Evolutionary conservation across 2,888 invertebrate species (phyloP), one percentile per base, ranked within the genome.

Genomic region (Petrophora chlorosata): DNA sequence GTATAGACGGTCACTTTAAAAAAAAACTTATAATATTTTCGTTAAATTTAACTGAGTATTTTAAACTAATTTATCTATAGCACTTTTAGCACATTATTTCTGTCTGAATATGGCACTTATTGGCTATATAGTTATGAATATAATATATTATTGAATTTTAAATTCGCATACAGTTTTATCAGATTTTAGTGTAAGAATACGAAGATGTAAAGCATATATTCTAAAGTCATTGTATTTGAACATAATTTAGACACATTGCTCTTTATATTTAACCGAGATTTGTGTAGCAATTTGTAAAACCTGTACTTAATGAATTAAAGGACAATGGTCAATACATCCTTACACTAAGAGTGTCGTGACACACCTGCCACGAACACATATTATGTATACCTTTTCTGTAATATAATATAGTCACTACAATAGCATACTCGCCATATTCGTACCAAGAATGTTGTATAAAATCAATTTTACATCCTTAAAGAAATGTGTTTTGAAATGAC

Each of bases 181-280:
- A 38, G 49, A 47, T 53, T 53, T 51, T 54, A 58, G 56, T 44
- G 33, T 61, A 61, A 61, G 60, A 50, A 52, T 54, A 52, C 39
- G 44, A 64, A 64, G 74, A 63, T 42, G 86, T 87, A 82, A 87
- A 87, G 86, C 86, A 86, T 82, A 84, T 86, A 87, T 88, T 86
- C 85, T 87, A 87, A 87, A 88, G 70, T 82, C 76, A 79, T 78
- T 78, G 65, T 80, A 79, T 79, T 66, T 69, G 70, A 50, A 54
- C 68, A 60, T 73, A 74, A 75, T 72, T 70, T 73, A 75, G 73
- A 65, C 62, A 68, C 65, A 59, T 61, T 65, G 63, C 63, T 67
- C 51, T 41, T 50, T 67, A 63, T 65, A 57, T 60, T 59, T 65
- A 68, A 58, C 61, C 65, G 59, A 63, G 56, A 62, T 63, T 70